These are phyloP conservation scores for Scaptomyza graminum DNA, from an alignment of 1,140 invertebrate genomes.

Conservation along the genomic window DNA sequence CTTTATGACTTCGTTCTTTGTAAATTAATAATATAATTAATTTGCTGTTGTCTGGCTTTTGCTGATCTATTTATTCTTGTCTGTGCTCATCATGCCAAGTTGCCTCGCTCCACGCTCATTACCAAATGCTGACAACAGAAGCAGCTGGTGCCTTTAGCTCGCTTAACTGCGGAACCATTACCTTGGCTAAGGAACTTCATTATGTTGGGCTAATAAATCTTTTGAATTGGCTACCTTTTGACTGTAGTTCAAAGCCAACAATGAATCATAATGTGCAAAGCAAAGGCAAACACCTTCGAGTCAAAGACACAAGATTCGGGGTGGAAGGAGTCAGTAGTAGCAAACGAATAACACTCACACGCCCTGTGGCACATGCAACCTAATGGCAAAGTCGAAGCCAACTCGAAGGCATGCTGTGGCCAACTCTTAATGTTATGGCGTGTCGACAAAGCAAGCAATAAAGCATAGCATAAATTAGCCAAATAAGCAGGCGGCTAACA, in stretches of 20 bases:
- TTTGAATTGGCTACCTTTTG: slow-evolving; percentile 69
- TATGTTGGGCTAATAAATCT: slow-evolving; percentile 68
- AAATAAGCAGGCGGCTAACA: slow-evolving; percentile 59
- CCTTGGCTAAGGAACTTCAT: slow-evolving; percentile 73
- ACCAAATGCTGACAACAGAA: slow-evolving; percentile 43
- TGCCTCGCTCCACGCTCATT: slow-evolving; percentile 5
- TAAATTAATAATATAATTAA: slow-evolving; percentile 4
- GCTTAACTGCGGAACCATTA: slow-evolving; percentile 64
- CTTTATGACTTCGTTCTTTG: background rate
- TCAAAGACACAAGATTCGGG: slow-evolving; percentile 14
- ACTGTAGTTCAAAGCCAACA: slow-evolving; percentile 55
- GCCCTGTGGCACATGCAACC: slow-evolving; percentile 40
- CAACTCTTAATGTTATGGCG: slow-evolving; percentile 70
- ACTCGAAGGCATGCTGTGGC: slow-evolving; percentile 38
- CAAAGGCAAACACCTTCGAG: slow-evolving; percentile 35
- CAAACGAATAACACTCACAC: slow-evolving; percentile 32
- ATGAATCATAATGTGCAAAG: slow-evolving; percentile 71
- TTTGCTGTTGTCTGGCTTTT: background rate
- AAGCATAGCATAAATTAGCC: slow-evolving; percentile 78
- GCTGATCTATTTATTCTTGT: background rate
- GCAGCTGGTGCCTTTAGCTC: slow-evolving; percentile 14
- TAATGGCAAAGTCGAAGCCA: slow-evolving; percentile 10
- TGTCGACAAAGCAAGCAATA: slow-evolving; percentile 75
- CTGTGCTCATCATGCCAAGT: background rate
- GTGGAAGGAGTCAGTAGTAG: background rate